Evolutionary conservation across 2,888 invertebrate genomes (phyloP), one percentile per base, ranked within the genome.

Genomic region (Cancer borealis): DNA sequence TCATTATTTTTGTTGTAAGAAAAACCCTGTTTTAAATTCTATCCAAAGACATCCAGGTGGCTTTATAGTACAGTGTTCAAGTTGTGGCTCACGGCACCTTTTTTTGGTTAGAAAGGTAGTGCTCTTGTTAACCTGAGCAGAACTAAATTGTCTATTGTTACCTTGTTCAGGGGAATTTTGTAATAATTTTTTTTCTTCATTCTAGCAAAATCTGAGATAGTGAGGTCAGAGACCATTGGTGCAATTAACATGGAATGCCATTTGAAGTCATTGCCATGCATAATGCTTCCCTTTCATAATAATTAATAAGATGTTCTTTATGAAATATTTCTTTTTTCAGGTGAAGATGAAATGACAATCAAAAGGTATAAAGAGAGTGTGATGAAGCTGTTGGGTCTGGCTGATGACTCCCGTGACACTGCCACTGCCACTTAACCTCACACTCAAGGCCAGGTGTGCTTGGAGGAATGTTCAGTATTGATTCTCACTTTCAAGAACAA

Each of bases 321-420:
- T 73, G n/a, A 5, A 73, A 8, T 6, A 26, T 73, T 26, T 4
- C 6, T 45, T 79, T 45, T 79, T 92, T 14, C 91, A 93, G 93
- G 93, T 30, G 93, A 93, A 60, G 93, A 93, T 87, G 93, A 93
- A 45, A 12, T 91, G 3, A 93, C 91, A 45, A 8, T 93, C n/a
- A 14, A 30, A 87, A 93, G 87, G n/a, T 93, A 93, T n/a, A 10
- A 49, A 49, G 91, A 91, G 21, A 26, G 47, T 46, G 93, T 93
- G 6, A 1, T 93, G 30, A 93, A 87, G 26, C 21, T 93, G 84
- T 8, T 93, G 46, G 84, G 91, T n/a, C 79, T 93, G 21, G 49
- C 89, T 26, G 47, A 54, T 26, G 47, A 54, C 17, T 26, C 54
- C 49, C 89, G 47, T 12, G 60, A 39, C 30, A 30, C 30, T 26